These are phyloP conservation scores for Rugalucina vietnamica DNA, from an alignment of 2,888 invertebrate genomes.

Conservation along the genomic window DNA sequence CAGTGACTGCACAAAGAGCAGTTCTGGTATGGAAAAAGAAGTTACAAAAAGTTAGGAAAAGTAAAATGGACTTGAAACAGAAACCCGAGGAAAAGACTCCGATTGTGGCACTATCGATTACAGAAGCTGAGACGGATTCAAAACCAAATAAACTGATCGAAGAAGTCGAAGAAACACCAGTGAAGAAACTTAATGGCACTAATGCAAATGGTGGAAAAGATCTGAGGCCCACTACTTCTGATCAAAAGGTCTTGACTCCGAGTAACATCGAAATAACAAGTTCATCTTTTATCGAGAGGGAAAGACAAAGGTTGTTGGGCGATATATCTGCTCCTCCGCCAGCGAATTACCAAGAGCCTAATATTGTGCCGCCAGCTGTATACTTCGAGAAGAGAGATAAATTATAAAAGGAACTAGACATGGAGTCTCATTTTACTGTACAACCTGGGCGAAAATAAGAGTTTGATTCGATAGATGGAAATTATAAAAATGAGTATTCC, in stretches of 20 bases:
- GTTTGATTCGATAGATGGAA: too few species aligned
- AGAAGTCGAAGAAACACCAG: too few species aligned
- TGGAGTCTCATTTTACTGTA: too few species aligned
- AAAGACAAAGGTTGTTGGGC: slow-evolving; percentile 27
- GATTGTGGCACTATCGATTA: neutral
- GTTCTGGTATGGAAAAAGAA: slow-evolving; percentile 61
- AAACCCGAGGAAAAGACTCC: neutral
- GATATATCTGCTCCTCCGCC: neutral
- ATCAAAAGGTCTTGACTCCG: neutral
- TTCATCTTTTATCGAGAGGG: slow-evolving; percentile 46
- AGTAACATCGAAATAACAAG: neutral
- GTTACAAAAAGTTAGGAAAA: slow-evolving; percentile 1
- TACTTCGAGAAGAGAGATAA: too few species aligned
- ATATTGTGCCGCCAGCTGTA: neutral
- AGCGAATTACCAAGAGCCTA: neutral
- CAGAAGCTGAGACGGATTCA: neutral
- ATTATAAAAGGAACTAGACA: too few species aligned
- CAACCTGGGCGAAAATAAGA: too few species aligned
- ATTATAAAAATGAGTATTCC: too few species aligned
- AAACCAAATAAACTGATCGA: neutral
- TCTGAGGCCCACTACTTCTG: neutral
- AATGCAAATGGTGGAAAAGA: neutral
- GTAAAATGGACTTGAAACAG: neutral
- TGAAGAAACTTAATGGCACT: neutral
- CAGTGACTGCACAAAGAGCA: slow-evolving; percentile 57